Percentiles rank a stretch among this genome's conserved stretches.
Evolutionary conservation across 1,140 invertebrate species (phyloP).

Genomic region (Maniola jurtina): DNA sequence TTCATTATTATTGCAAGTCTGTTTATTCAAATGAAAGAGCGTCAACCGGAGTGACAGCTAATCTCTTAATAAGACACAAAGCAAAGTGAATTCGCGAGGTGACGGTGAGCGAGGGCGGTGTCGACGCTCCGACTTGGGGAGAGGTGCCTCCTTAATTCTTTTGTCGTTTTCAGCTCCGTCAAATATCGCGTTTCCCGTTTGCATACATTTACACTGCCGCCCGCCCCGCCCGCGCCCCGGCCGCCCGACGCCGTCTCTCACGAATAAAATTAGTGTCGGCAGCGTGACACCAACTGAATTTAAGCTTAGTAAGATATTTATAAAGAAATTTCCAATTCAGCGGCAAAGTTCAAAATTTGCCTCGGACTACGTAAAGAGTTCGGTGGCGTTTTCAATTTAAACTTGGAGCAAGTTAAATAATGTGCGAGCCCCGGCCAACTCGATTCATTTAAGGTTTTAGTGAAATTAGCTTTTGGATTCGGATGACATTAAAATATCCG

Average conservation of each 20-base stretch:
- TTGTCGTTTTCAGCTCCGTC: conserved; percentile 73
- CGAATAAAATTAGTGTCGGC: conserved; percentile 77
- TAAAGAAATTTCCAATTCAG: conserved; percentile 78
- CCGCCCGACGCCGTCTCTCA: conserved; percentile 62
- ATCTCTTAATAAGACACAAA: conserved; percentile 63
- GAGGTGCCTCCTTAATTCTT: conserved; percentile 65
- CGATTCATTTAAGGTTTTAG: conserved; percentile 76
- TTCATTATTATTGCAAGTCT: conserved; percentile 25
- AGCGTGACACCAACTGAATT: conserved; percentile 76
- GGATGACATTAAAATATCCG: conserved; percentile 63
- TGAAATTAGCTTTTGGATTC: conserved; percentile 76
- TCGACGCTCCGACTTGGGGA: conserved; percentile 33
- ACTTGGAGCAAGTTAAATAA: conserved; percentile 76
- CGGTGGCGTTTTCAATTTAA: conserved; percentile 75
- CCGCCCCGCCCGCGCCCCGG: conserved; percentile 25
- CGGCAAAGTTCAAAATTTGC: conserved; percentile 77
- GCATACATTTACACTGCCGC: conserved; percentile 69
- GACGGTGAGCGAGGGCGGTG: conserved; percentile 29
- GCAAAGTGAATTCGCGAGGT: conserved; percentile 66
- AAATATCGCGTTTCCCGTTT: conserved; percentile 73
- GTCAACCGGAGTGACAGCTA: conserved; percentile 51
- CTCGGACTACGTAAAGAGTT: conserved; percentile 73
- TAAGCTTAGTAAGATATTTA: conserved; percentile 78
- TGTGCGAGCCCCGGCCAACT: conserved; percentile 67
- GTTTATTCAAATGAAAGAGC: conserved; percentile 38